Conservation (phyloP, 2,113 vertebrate species). For the Seriola dumerili region DNA sequence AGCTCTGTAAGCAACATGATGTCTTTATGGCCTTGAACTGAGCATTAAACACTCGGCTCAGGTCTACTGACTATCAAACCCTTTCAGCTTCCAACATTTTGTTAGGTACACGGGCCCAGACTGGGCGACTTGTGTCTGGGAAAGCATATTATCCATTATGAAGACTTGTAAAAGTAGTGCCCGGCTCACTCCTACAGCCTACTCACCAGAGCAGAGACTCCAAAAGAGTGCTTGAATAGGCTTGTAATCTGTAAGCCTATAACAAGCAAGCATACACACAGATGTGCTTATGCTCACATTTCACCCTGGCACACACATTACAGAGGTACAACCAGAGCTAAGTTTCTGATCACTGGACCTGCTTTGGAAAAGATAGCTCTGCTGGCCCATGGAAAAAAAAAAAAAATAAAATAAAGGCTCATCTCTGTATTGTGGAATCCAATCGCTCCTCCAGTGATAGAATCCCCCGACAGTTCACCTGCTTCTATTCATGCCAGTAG, state of each 20-base stretch:
- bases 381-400: constrained; percentile 41
- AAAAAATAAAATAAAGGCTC: constrained; percentile 43
- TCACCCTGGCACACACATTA: constrained; percentile 54
- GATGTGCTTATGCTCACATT: constrained; percentile 55
- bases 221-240: constrained; percentile 29
- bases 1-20: neutral
- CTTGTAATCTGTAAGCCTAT: constrained; percentile 50
- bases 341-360: constrained; percentile 60
- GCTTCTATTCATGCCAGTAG: constrained; percentile 75
- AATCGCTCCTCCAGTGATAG: constrained; percentile 71
- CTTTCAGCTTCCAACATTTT: neutral
- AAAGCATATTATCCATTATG: constrained; percentile 33
- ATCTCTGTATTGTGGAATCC: constrained; percentile 70
- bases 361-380: constrained; percentile 48
- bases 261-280: constrained; percentile 23
- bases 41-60: neutral
- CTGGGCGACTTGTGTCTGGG: constrained; percentile 2
- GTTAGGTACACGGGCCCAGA: neutral
- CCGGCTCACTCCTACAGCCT: neutral
- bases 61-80: constrained; percentile 12
- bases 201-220: constrained; percentile 16
- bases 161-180: constrained; percentile 31
- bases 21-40: neutral
- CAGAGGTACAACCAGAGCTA: constrained; percentile 43
- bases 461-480: constrained; percentile 75